These are phyloP conservation scores for Gobiocypris rarus DNA, from an alignment of 2,113 vertebrate species.

Conservation along the genomic window DNA sequence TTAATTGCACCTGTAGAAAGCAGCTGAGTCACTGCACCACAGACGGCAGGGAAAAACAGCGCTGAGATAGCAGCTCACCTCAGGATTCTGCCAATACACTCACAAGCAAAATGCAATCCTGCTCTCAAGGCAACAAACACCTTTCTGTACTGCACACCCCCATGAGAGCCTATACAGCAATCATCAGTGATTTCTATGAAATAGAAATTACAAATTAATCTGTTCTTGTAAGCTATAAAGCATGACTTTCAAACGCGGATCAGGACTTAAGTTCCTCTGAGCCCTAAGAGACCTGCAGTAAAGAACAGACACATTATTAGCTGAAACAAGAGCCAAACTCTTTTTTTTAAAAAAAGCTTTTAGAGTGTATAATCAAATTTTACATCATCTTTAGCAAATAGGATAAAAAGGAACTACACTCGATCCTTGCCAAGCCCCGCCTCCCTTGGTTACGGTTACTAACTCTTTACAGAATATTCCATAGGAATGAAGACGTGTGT, in stretches of 20 bases:
- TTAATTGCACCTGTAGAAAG: not conserved
- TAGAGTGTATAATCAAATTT: no score
- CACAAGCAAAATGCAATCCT: constrained; percentile 46
- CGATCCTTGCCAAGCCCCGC: no score
- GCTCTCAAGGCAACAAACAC: constrained; percentile 16
- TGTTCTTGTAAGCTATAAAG: not conserved
- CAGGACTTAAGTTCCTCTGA: not conserved
- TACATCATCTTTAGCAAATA: no score
- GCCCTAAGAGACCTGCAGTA: not conserved
- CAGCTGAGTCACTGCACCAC: constrained; percentile 57
- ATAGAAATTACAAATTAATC: not conserved
- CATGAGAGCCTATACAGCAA: not conserved
- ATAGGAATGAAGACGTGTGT: no score
- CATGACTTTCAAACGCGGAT: not conserved
- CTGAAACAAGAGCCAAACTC: no score
- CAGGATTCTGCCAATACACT: constrained; percentile 31
- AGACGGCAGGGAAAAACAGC: not conserved
- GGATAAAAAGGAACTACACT: no score
- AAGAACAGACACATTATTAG: not conserved
- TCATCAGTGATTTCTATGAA: not conserved
- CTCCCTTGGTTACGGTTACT: no score
- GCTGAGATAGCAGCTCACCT: constrained; percentile 10
- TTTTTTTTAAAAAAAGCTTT: no score
- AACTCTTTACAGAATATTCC: no score
- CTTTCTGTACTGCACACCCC: not conserved